Conservation (phyloP, 2,113 vertebrate species). For the Halcyon malimbica region DNA sequence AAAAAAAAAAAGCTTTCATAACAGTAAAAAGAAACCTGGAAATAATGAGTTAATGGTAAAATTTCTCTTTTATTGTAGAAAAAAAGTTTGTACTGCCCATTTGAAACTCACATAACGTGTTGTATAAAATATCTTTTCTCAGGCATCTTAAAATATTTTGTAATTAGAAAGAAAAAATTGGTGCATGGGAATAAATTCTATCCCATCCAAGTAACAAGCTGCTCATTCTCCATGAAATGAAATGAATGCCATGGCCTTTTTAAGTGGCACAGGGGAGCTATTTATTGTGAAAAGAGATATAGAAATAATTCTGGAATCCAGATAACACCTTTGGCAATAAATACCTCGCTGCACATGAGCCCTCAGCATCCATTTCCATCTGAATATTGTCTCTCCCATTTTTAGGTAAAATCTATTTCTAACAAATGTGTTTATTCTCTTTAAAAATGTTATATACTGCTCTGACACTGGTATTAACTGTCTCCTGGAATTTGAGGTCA, state of each 20-base stretch:
- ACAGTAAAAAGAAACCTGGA: not conserved
- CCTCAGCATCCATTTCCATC: not conserved
- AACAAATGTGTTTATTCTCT: not conserved
- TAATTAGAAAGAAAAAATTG: not conserved
- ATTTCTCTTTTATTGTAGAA: not conserved
- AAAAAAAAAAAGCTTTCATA: not conserved
- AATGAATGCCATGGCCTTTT: constrained; percentile 62
- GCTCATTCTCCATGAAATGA: constrained; percentile 57
- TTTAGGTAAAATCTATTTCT: not conserved
- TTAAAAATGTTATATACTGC: not conserved
- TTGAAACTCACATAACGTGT: constrained; percentile 3
- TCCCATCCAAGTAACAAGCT: constrained; percentile 55
- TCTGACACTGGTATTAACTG: not conserved
- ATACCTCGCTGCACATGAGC: not conserved
- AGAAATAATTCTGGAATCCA: constrained; percentile 50
- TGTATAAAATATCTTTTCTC: constrained; percentile 4
- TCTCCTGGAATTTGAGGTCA: not conserved
- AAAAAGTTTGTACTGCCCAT: not conserved
- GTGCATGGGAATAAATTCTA: constrained; percentile 28
- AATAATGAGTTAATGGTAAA: not conserved
- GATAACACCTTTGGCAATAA: constrained; percentile 28
- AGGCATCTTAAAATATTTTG: constrained; percentile 30
- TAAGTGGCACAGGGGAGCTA: constrained; percentile 21
- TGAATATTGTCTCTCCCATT: not conserved
- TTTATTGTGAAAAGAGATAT: constrained; percentile 38